phyloP scores from a whole-genome alignment of 2,797 vertebrate genomes.

The Sebastes itinus region DNA sequence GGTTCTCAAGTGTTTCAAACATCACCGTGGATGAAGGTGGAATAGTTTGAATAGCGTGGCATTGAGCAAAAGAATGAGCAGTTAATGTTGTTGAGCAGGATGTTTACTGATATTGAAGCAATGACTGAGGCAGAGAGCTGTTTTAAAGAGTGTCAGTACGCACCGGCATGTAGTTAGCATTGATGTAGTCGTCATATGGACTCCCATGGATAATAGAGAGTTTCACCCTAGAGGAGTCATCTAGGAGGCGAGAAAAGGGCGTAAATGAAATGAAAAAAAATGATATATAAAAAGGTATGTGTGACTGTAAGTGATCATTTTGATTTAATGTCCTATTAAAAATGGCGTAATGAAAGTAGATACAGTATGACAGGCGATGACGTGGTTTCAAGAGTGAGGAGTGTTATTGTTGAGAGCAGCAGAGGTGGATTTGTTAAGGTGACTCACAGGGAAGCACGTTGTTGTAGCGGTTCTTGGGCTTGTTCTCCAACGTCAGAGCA shows the following conservation, averaged over 20 bases:
- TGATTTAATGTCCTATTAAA: background rate
- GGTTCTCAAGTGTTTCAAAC: background rate
- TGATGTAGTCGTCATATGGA: constrained; percentile 91
- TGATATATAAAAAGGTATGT: background rate
- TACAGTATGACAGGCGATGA: background rate
- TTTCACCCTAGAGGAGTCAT: constrained; percentile 94
- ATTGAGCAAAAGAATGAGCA: constrained; percentile 9
- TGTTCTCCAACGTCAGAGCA: constrained; percentile 88
- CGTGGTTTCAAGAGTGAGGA: background rate
- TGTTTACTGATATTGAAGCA: constrained; percentile 20
- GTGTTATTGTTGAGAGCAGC: constrained; percentile 13
- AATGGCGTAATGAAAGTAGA: background rate
- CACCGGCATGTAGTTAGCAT: constrained; percentile 96
- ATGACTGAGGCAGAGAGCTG: constrained; percentile 26
- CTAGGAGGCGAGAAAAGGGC: constrained; percentile 73
- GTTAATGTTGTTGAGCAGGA: background rate
- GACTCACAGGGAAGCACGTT: constrained; percentile 96
- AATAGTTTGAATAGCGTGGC: background rate
- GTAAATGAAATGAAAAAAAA: constrained; percentile 27
- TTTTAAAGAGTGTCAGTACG: constrained; percentile 58
- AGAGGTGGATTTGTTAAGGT: background rate
- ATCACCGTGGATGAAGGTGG: background rate
- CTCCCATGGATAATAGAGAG: constrained; percentile 85
- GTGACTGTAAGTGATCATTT: background rate
- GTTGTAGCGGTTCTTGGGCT: constrained; percentile 95